Evolutionary conservation across 2,888 invertebrate species (phyloP), one percentile per base, ranked within the genome.

Genomic region (Ormyrus labotus): DNA sequence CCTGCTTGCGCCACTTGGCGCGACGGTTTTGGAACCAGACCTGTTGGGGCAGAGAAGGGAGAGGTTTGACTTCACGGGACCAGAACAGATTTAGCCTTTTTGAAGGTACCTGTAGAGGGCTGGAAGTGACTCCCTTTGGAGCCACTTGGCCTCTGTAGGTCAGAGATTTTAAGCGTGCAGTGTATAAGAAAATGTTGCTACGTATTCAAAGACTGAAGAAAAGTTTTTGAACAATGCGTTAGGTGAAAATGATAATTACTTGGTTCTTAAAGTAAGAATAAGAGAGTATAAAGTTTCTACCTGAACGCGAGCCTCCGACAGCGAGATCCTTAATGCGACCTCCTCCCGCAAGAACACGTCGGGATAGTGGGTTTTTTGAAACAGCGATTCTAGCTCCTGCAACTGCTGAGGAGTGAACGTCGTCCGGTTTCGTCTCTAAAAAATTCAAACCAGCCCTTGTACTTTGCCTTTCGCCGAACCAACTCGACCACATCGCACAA

Each of bases 401-500:
- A 98, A 92, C 91, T 98, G 98, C 90, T 97, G 97, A 0, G 98
- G 97, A 50, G 97, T 97, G 90, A 98, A 98, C 0, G 98, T 98
- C 8, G 98, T 98, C 53, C 98, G 93, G 91, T 98, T 98, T 82
- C 98, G 93, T 81, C 98, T 93, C 93, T 98, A 95, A 80, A 63
- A 73, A 34, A 53, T 5, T 57, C 34, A 19, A 19, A 71, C 51
- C 55, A 72, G 82, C 51, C 72, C 45, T 81, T 61, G 51, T 65
- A 65, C 11, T 19, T 13, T 13, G 13, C 13, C 13, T 13, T 13
- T 13, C 13, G 13, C 13, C 13, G 13, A 13, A 13, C 13, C 13
- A 13, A 13, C 13, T 19, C 19, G 2, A 19, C 19, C 19, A 1
- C 2, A 13, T 19, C 19, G 19, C 1, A 19, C 19, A 19, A 19